Evolutionary conservation across 53 echinoderm and acorn worm species (phyloP), one percentile per base, ranked within the genome.

Genomic region (Paracentrotus lividus): DNA sequence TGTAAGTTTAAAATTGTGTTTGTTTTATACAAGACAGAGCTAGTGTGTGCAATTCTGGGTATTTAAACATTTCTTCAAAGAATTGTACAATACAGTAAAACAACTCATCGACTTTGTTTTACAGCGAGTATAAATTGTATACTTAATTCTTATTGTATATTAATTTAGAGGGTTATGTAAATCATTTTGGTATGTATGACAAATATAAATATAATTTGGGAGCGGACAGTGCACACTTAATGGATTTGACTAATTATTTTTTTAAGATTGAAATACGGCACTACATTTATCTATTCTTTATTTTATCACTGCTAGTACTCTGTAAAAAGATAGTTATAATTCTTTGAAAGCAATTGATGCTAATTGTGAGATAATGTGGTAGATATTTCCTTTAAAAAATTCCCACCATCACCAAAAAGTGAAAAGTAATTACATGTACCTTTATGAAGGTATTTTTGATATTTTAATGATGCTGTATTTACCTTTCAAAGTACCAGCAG

Each of bases 401-500:
- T 81, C 81, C 81, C 81, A 81, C 81, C 81, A 81, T 81, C 81
- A 81, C 81, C 27, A 47, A 45, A 81, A 81, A 81, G 81, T 81
- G 81, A 42, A 43, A 78, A 81, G 0, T 12, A 81, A 45, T 27
- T 24, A 20, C 8, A 81, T 12, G 44, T n/a, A n/a, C 44, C 81
- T 47, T 47, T 81, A 47, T n/a, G n/a, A 81, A 81, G 81, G 81
- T 81, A n/a, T n/a, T n/a, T n/a, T n/a, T n/a, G n/a, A 77, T 77
- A 44, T 44, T 43, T 77, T 15, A 42, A 77, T 42, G 42, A 42
- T 31, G 34, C 16, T 29, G 66, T 66, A 66, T 66, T 29, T 31
- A 66, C 29, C 27, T 31, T 66, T 26, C 9, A 14, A 34, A 32
- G 13, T 68, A 34, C 68, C 13, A 68, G 33, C 36, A 68, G 34